A percentile compares a stretch with the other conserved stretches of the same genome.
phyloP scores from a whole-genome alignment of 2,888 invertebrate species.

The Stenotaenia linearis region DNA sequence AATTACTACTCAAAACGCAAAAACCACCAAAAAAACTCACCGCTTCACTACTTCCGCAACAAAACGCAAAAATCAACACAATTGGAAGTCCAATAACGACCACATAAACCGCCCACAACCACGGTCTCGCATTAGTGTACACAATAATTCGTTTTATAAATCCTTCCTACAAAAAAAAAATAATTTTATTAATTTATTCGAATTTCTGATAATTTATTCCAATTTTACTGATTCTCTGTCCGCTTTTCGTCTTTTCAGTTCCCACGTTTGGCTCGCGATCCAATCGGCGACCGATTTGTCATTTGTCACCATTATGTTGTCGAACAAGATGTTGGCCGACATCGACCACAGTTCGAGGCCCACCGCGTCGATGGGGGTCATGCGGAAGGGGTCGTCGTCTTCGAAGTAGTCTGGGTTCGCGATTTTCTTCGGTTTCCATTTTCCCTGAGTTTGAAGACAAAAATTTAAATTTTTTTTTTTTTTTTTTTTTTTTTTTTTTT shows the following conservation, averaged over 20 bases:
- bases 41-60: slow-evolving; percentile 53
- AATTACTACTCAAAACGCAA: no score
- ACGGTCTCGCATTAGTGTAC: slow-evolving; percentile 77
- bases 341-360: slow-evolving; percentile 99
- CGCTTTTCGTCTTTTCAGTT: slow-evolving; percentile 72
- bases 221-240: slow-evolving; percentile 75
- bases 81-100: slow-evolving; percentile 71
- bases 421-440: slow-evolving; percentile 62
- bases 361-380: slow-evolving; percentile 81
- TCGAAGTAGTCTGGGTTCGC: slow-evolving; percentile 89
- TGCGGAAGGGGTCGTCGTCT: slow-evolving; percentile 80
- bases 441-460: no score
- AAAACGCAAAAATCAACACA: slow-evolving; percentile 71
- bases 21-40: no score
- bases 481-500: no score
- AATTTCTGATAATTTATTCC: no score
- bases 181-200: no score
- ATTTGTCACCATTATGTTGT: slow-evolving; percentile 89
- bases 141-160: slow-evolving; percentile 67
- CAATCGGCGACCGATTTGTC: slow-evolving; percentile 65
- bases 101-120: slow-evolving; percentile 83
- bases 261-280: slow-evolving; percentile 79
- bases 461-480: no score
- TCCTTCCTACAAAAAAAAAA: slow-evolving; percentile 76
- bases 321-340: slow-evolving; percentile 89